phyloP scores from a whole-genome alignment of 2,888 invertebrate genomes.

The Tachina grossa region DNA sequence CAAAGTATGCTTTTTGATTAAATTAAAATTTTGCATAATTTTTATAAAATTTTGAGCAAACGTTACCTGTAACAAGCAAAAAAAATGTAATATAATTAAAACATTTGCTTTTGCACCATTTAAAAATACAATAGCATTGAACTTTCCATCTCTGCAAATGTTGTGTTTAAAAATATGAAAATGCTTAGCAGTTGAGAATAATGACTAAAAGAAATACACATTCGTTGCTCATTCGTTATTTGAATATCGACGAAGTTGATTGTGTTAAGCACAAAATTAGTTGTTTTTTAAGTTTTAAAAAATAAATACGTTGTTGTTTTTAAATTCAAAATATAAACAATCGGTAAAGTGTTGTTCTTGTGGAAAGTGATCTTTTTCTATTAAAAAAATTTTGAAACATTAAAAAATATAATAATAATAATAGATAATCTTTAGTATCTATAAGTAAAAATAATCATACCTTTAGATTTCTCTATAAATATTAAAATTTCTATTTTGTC shows the following conservation, averaged over 20 bases:
- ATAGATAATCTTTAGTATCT: not conserved
- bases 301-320: constrained; percentile 40
- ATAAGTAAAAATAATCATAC: not conserved
- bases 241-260: constrained; percentile 58
- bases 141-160: not conserved
- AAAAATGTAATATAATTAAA: too few relatives aligned
- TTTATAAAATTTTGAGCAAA: too few relatives aligned
- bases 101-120: too few relatives aligned
- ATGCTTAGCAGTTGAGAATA: constrained; percentile 3
- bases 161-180: not conserved
- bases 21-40: too few relatives aligned
- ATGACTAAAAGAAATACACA: constrained; percentile 33
- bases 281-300: constrained; percentile 14
- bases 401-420: not conserved
- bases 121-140: not conserved
- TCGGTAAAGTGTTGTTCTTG: constrained; percentile 43
- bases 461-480: not conserved
- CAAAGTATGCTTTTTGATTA: too few relatives aligned
- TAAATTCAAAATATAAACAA: constrained; percentile 45
- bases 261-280: constrained; percentile 37
- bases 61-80: too few relatives aligned
- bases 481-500: not conserved
- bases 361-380: not conserved
- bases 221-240: constrained; percentile 56
- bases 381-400: not conserved